Evolutionary conservation across 2,113 vertebrate genomes (phyloP), one percentile per base, ranked within the genome.

Genomic region (Casuarius casuarius): DNA sequence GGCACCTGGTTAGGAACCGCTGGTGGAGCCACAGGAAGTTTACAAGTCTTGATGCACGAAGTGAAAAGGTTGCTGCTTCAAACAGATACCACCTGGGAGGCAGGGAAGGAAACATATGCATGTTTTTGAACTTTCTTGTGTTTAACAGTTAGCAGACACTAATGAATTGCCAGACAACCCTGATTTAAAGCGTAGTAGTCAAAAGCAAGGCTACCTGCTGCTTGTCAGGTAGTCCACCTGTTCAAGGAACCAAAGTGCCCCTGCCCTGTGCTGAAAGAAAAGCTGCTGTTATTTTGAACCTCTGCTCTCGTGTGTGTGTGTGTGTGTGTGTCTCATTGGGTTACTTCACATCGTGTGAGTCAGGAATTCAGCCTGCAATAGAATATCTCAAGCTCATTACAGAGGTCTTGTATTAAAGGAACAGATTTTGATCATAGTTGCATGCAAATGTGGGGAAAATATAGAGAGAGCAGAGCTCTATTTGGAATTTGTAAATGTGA

Each of bases 71-170:
- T 98, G 97, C 94, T 95, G 93, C 96, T 97, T 97, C 96, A 97
- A 98, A 96, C 95, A 98, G 96, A 94, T 90, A 97, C 97, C 98
- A 98, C 97, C 98, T 98, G 98, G 97, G 97, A 98, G 97, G 97
- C 96, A 96, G 95, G 89, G 97, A 97, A 90, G 89, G 78, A 98
- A 98, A 96, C 97, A 98, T 97, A 97, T 96, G 87, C 97, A 96
- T 85, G 96, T 75, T 96, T 97, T 97, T 98, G 98, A 98, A 98
- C 98, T 98, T 97, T 93, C 88, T 87, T 96, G 91, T 97, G 97
- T 97, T 97, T 96, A 97, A 96, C 97, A 97, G 95, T 97, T 97
- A 98, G 98, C 97, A 98, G 97, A 95, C 97, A 95, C 97, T 97
- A 98, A 97, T 98, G 98, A 98, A 97, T 97, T 98, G 97, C 97